phyloP scores from a whole-genome alignment of 1,140 invertebrate species.

The Ridgeia piscesae region DNA sequence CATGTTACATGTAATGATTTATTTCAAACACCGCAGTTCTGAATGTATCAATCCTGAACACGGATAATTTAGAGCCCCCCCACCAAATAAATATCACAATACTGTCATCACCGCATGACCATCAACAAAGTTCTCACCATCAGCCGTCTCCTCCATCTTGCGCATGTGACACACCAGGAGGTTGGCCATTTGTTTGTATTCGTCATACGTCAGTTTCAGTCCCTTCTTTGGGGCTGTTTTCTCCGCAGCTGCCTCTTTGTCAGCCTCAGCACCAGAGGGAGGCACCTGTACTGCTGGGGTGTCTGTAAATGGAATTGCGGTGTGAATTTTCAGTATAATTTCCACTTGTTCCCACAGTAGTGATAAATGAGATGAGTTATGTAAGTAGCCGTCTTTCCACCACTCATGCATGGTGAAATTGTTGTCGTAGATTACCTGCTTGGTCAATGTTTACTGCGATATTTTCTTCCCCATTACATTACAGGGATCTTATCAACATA shows the following conservation, averaged over 20 bases:
- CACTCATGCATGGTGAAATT: too few species aligned
- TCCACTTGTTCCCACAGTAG: background rate
- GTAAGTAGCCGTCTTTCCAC: too few species aligned
- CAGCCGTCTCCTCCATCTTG: slow-evolving; percentile 73
- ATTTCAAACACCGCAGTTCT: too few species aligned
- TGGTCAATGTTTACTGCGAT: too few species aligned
- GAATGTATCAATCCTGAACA: too few species aligned
- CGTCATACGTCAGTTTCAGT: slow-evolving; percentile 87
- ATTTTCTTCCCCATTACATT: too few species aligned
- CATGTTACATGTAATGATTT: too few species aligned
- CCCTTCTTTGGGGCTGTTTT: slow-evolving; percentile 70
- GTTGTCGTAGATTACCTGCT: too few species aligned
- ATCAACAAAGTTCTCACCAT: slow-evolving; percentile 57
- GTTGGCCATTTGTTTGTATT: slow-evolving; percentile 91
- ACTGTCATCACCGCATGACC: background rate
- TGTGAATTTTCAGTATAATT: background rate
- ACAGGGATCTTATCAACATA: too few species aligned
- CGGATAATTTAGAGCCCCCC: too few species aligned
- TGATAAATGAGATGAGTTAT: too few species aligned
- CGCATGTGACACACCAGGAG: slow-evolving; percentile 88
- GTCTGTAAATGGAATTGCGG: background rate
- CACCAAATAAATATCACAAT: background rate
- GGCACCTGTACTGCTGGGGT: background rate
- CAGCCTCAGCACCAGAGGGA: background rate
- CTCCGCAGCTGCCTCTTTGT: slow-evolving; percentile 17